Conservation (phyloP, 2,113 vertebrate genomes). For the Pantherophis guttatus region DNA sequence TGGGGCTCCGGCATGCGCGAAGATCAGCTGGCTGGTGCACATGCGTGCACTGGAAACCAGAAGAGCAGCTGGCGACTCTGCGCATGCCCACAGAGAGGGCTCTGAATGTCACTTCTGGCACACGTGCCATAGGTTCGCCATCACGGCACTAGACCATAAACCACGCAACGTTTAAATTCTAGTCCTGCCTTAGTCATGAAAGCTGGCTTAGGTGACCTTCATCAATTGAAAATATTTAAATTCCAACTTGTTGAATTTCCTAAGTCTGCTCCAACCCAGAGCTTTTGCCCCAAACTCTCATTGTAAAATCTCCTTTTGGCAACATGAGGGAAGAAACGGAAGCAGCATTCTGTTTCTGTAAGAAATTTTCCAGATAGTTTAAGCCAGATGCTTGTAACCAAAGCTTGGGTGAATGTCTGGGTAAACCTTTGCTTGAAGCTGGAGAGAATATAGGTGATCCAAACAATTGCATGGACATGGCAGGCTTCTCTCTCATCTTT, state of each 20-base stretch:
- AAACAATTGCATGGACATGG: background rate
- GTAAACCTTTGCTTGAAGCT: slow-evolving; percentile 1
- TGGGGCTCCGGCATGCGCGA: too few relatives aligned
- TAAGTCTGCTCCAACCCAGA: background rate
- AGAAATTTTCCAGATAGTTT: slow-evolving; percentile 23
- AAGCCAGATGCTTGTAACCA: background rate
- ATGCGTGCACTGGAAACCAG: too few relatives aligned
- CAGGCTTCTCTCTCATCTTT: background rate
- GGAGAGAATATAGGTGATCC: background rate
- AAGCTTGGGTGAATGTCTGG: background rate
- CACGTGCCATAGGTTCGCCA: too few relatives aligned
- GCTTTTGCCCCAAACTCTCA: background rate
- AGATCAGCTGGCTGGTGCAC: too few relatives aligned
- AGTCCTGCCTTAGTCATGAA: too few relatives aligned
- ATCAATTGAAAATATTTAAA: background rate
- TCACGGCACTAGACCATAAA: too few relatives aligned
- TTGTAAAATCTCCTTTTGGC: background rate
- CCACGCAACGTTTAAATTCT: too few relatives aligned
- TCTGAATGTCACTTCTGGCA: too few relatives aligned
- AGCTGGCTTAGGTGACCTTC: too few relatives aligned
- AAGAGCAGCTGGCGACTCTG: too few relatives aligned
- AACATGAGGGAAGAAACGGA: background rate
- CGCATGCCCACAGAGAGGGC: too few relatives aligned
- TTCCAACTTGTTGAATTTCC: background rate
- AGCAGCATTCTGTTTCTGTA: background rate